These are phyloP conservation scores for Scrobipalpa atriplicella DNA, from an alignment of 2,888 invertebrate species.

Conservation along the genomic window DNA sequence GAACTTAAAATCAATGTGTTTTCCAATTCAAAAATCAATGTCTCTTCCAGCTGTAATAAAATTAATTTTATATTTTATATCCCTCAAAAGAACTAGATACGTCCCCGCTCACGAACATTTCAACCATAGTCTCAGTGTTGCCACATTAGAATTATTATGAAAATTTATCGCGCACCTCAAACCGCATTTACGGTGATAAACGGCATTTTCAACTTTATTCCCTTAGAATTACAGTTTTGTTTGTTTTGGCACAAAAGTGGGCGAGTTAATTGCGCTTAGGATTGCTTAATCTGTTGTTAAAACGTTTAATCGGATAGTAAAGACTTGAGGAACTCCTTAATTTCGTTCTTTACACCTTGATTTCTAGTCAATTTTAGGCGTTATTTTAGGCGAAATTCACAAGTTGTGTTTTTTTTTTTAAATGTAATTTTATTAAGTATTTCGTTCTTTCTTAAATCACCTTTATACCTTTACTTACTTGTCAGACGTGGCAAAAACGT, in stretches of 20 bases:
- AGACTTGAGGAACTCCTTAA: not conserved
- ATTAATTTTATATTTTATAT: no score
- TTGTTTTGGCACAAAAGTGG: slow-evolving; percentile 9
- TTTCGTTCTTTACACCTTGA: no score
- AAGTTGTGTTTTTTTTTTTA: no score
- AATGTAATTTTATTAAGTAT: no score
- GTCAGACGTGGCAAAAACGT: no score
- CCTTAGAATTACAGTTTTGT: slow-evolving; percentile 20
- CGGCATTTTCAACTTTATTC: slow-evolving; percentile 32
- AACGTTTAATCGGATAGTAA: not conserved
- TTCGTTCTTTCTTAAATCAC: no score
- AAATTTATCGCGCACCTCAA: slow-evolving; percentile 39
- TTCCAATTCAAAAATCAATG: no score
- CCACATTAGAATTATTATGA: slow-evolving; percentile 42
- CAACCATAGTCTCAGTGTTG: slow-evolving; percentile 36
- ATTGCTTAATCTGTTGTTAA: slow-evolving; percentile 19
- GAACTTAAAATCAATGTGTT: no score
- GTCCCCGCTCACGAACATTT: not conserved
- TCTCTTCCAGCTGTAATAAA: no score
- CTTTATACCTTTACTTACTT: no score
- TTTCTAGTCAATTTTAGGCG: no score
- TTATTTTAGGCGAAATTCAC: no score
- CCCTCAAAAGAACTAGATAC: slow-evolving; percentile 25
- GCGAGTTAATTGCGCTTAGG: slow-evolving; percentile 26
- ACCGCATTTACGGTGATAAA: slow-evolving; percentile 37